These are phyloP conservation scores for Rhimphoctona megacephalus DNA, from an alignment of 2,888 invertebrate genomes.

Conservation along the genomic window DNA sequence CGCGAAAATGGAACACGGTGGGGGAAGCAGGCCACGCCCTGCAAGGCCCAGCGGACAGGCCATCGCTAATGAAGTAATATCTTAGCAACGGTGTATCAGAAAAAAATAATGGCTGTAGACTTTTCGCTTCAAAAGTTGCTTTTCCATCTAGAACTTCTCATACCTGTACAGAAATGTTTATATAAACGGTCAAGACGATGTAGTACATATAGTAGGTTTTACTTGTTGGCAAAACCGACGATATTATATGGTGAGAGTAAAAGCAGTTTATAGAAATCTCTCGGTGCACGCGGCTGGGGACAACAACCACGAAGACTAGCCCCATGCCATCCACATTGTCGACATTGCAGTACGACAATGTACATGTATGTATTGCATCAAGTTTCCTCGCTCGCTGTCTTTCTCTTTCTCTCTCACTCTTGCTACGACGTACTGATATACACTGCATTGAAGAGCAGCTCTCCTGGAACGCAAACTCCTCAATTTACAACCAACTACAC, in stretches of 20 bases:
- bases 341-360: slow-evolving; percentile 40
- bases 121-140: not conserved
- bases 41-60: not conserved
- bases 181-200: not conserved
- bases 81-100: not conserved
- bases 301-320: slow-evolving; percentile 11
- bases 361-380: slow-evolving; percentile 13
- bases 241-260: not conserved
- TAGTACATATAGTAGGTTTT: not conserved
- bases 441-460: slow-evolving; percentile 18
- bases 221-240: not conserved
- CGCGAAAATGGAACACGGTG: not conserved
- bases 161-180: not conserved
- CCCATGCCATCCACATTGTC: slow-evolving; percentile 23
- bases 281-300: not conserved
- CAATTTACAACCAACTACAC: slow-evolving; percentile 62
- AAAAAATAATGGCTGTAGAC: slow-evolving; percentile 1
- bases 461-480: slow-evolving; percentile 57
- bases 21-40: not conserved
- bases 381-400: slow-evolving; percentile 22
- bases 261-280: slow-evolving; percentile 17
- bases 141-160: not conserved
- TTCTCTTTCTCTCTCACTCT: not conserved
- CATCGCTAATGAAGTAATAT: not conserved
- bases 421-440: slow-evolving; percentile 38